Evolutionary conservation across 1,140 invertebrate species (phyloP).

Genomic region (Daktulosphaira vitifoliae): DNA sequence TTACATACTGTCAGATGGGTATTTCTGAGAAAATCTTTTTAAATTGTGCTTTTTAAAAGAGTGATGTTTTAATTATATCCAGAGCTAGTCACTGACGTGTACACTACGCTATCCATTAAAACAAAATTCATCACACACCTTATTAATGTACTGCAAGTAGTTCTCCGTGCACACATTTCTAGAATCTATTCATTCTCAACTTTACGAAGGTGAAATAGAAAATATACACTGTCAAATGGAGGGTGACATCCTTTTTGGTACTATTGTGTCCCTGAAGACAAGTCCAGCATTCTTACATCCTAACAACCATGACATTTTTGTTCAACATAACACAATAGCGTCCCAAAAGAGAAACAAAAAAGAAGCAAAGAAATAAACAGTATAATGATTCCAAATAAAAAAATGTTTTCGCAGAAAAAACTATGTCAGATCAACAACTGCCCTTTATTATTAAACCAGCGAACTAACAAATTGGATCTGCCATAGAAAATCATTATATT

Average conservation of each 20-base stretch:
- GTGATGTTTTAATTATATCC: constrained; percentile 6
- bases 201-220: background rate
- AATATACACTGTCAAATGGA: constrained; percentile 3
- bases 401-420: constrained; percentile 2
- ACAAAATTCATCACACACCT: background rate
- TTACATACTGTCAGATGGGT: background rate
- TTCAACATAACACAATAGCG: background rate
- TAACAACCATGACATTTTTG: background rate
- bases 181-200: background rate
- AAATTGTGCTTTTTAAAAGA: background rate
- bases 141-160: background rate
- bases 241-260: background rate
- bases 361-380: background rate
- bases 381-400: constrained; percentile 17
- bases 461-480: constrained; percentile 28
- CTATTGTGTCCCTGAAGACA: constrained; percentile 5
- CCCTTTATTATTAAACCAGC: constrained; percentile 5
- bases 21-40: background rate
- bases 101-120: background rate
- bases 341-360: no score
- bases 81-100: no score
- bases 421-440: background rate
- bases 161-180: background rate
- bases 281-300: constrained; percentile 4
- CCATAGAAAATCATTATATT: constrained; percentile 1